Conservation (phyloP, 2,113 vertebrate species). For the Heptranchias perlo region DNA sequence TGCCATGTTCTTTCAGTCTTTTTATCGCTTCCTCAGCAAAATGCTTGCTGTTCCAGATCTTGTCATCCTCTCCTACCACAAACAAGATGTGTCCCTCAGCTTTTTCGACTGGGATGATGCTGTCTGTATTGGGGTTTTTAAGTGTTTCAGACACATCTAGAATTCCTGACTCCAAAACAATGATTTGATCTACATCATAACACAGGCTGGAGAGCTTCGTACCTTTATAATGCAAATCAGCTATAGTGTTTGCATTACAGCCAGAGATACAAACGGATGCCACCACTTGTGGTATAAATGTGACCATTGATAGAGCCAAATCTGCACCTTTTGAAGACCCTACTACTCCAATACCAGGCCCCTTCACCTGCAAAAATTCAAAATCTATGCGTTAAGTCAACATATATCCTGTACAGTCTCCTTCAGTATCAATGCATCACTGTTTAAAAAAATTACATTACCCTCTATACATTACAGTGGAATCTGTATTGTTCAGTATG, state of each 20-base stretch:
- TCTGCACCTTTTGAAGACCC: constrained; percentile 61
- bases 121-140: constrained; percentile 55
- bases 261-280: constrained; percentile 57
- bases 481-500: background rate
- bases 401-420: background rate
- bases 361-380: constrained; percentile 52
- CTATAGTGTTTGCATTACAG: constrained; percentile 55
- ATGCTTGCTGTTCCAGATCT: constrained; percentile 57
- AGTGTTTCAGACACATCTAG: constrained; percentile 57
- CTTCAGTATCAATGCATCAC: background rate
- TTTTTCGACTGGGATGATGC: constrained; percentile 55
- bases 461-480: background rate
- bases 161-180: constrained; percentile 48
- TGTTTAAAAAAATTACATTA: background rate
- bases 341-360: constrained; percentile 56
- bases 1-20: constrained; percentile 51
- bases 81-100: constrained; percentile 56
- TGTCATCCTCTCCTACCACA: constrained; percentile 56
- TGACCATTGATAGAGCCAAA: constrained; percentile 59
- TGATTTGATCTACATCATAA: constrained; percentile 54
- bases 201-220: constrained; percentile 51
- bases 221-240: constrained; percentile 51
- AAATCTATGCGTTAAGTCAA: background rate
- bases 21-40: constrained; percentile 53
- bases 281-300: constrained; percentile 57